These are phyloP conservation scores for Drosophila monieri DNA, from an alignment of 2,888 invertebrate species.

Conservation along the genomic window DNA sequence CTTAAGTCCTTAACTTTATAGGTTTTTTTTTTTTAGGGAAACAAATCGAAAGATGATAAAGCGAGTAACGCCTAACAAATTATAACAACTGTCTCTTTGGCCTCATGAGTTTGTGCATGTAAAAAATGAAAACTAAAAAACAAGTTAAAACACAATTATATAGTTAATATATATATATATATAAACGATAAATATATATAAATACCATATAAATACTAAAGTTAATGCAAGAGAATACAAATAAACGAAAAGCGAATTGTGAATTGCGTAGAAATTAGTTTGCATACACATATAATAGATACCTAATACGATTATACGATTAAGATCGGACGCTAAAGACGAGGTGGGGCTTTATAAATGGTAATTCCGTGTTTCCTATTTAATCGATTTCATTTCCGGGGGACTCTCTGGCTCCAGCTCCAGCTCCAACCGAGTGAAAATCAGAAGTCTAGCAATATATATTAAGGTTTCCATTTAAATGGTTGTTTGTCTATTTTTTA, in stretches of 20 bases:
- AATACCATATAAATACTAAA: conserved; percentile 44
- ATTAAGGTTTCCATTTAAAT: neutral
- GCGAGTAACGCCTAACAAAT: conserved; percentile 5
- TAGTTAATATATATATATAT: conserved; percentile 48
- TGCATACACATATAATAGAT: conserved; percentile 22
- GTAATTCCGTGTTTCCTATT: no score
- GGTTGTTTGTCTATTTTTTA: neutral
- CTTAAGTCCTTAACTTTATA: conserved; percentile 54
- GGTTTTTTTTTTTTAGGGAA: conserved; percentile 51
- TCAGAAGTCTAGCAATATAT: neutral
- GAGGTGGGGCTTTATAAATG: no score
- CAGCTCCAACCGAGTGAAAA: neutral
- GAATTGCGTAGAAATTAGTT: conserved; percentile 60
- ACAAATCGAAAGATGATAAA: neutral
- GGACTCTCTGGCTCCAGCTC: neutral
- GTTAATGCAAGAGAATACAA: conserved; percentile 31
- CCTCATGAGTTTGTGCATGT: conserved; percentile 77
- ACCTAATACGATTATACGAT: conserved; percentile 24
- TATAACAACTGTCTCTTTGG: conserved; percentile 50
- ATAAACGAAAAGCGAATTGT: conserved; percentile 71
- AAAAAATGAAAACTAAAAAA: conserved; percentile 63
- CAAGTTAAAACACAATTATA: conserved; percentile 27
- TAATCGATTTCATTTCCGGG: neutral
- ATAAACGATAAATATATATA: conserved; percentile 25
- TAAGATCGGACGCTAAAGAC: conserved; percentile 1